These are phyloP conservation scores for Ovibos moschatus DNA, from an alignment of 2,113 vertebrate species.

Conservation along the genomic window DNA sequence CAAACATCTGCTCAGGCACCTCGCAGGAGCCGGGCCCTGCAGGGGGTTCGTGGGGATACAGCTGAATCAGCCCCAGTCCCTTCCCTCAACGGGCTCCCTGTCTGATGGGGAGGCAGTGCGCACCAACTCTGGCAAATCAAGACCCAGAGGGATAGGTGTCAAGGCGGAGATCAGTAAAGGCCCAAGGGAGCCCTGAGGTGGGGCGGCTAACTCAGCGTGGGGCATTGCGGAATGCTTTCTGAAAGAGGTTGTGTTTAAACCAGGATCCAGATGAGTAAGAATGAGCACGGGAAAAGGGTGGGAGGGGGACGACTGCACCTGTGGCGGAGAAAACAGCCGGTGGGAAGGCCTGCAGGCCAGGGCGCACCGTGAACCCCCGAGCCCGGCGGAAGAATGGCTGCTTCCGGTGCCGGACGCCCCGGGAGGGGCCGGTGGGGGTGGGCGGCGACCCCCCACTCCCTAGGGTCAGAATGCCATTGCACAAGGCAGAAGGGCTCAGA, in stretches of 20 bases:
- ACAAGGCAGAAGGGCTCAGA: neutral
- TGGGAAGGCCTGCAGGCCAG: rapidly evolving
- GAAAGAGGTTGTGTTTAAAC: neutral
- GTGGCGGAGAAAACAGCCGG: neutral
- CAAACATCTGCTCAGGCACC: neutral
- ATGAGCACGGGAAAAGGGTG: neutral
- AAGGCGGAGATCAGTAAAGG: neutral
- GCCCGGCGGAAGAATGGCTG: rapidly evolving
- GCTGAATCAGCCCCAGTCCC: neutral
- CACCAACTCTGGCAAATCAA: neutral
- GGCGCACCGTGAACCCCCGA: neutral
- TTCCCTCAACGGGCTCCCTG: neutral
- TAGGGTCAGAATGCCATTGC: neutral
- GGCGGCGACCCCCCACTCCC: rapidly evolving
- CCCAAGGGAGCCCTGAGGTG: neutral
- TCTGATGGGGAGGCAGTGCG: neutral
- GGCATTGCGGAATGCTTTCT: neutral
- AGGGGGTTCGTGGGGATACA: neutral
- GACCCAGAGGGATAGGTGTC: neutral
- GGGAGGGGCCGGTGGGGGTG: neutral
- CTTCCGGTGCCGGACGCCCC: rapidly evolving
- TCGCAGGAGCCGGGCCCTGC: neutral
- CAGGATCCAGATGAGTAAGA: neutral
- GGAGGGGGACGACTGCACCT: neutral
- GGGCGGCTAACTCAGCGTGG: neutral